phyloP scores from a whole-genome alignment of 1,140 invertebrate species.

The Drosophila micromelanica region DNA sequence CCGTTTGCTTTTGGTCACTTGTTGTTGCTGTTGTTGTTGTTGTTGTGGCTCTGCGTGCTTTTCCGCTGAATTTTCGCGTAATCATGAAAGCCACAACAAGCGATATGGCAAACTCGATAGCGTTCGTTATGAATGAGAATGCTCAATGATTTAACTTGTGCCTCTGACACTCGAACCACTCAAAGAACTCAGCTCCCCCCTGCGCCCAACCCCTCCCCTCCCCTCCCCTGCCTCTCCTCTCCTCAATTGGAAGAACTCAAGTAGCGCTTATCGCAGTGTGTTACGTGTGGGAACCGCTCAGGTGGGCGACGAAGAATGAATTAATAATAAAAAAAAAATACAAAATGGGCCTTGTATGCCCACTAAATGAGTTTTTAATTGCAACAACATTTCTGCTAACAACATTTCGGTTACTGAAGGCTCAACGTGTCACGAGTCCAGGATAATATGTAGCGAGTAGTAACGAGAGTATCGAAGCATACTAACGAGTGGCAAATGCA shows the following conservation, averaged over 20 bases:
- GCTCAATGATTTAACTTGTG: slow-evolving; percentile 31
- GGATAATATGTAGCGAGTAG: background rate
- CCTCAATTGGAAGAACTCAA: slow-evolving; percentile 16
- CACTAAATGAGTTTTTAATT: slow-evolving; percentile 7
- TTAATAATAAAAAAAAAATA: background rate
- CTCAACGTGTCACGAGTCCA: background rate
- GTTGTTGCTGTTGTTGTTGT: too few relatives aligned
- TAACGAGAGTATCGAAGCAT: too few relatives aligned
- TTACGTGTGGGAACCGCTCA: slow-evolving; percentile 11
- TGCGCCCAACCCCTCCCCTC: too few relatives aligned
- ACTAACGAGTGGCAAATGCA: too few relatives aligned
- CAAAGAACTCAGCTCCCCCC: too few relatives aligned
- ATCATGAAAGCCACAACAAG: background rate
- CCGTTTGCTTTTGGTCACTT: slow-evolving; percentile 16
- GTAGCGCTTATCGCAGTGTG: slow-evolving; percentile 28
- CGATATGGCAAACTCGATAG: slow-evolving; percentile 24
- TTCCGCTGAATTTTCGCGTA: background rate
- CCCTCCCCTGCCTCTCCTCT: too few relatives aligned
- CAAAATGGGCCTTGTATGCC: slow-evolving; percentile 1
- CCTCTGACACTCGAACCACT: slow-evolving; percentile 3
- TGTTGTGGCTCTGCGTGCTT: background rate
- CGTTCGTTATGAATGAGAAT: slow-evolving; percentile 19
- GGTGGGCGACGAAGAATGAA: too few relatives aligned
- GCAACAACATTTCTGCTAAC: too few relatives aligned
- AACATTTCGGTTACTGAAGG: too few relatives aligned